These are phyloP conservation scores for Paratilapia polleni DNA, from an alignment of 2,113 vertebrate species.

Conservation along the genomic window DNA sequence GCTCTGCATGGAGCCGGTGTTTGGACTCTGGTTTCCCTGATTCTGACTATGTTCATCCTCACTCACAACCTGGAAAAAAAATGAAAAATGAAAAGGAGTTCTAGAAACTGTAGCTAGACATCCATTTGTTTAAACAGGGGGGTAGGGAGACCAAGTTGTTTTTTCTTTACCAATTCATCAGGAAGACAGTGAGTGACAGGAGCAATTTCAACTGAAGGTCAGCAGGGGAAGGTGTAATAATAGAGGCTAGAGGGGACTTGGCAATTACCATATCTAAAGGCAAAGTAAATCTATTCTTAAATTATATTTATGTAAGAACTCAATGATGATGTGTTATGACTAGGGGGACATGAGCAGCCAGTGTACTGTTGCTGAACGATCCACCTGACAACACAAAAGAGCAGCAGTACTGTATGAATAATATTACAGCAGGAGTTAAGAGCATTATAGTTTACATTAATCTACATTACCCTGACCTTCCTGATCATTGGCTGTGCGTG, in stretches of 20 bases:
- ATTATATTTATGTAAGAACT: neutral
- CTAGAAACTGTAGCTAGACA: neutral
- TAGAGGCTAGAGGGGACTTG: neutral
- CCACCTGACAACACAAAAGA: neutral
- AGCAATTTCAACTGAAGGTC: neutral
- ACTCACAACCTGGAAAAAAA: constrained; percentile 84
- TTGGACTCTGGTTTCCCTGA: constrained; percentile 89
- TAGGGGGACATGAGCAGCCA: neutral
- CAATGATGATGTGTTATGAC: neutral
- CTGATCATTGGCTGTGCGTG: constrained; percentile 86
- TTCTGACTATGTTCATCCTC: constrained; percentile 96
- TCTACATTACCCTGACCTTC: constrained; percentile 81
- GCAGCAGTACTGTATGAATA: neutral
- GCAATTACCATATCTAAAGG: neutral
- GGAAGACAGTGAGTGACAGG: neutral
- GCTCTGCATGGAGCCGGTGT: constrained; percentile 89
- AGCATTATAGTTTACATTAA: neutral
- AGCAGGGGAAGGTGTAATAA: neutral
- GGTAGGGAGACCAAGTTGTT: neutral
- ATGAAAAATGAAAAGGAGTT: neutral
- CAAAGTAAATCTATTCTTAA: neutral
- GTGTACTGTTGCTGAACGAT: neutral
- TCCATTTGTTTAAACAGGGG: neutral
- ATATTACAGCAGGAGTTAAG: neutral
- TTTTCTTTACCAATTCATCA: neutral